A percentile compares a stretch with the other conserved stretches of the same genome.
These are phyloP conservation scores for Conus betulinus DNA, from an alignment of 1,140 invertebrate genomes.

Conservation along the genomic window DNA sequence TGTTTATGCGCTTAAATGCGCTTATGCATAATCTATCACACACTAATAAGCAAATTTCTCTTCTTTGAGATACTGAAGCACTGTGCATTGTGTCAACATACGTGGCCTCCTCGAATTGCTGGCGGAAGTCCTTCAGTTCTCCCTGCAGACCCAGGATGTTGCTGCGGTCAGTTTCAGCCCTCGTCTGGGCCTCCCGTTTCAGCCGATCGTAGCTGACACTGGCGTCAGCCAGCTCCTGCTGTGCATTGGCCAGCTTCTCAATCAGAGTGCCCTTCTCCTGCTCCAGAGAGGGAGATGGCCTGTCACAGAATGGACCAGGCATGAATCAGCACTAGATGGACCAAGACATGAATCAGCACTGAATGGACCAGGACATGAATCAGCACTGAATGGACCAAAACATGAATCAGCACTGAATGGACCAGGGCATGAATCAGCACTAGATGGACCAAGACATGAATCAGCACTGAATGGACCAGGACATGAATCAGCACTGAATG, in stretches of 20 bases:
- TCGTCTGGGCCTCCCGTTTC: conserved; percentile 67
- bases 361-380: no score
- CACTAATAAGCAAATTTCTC: no score
- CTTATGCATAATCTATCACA: no score
- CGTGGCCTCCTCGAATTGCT: conserved; percentile 74
- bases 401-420: no score
- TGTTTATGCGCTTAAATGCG: no score
- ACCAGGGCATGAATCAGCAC: no score
- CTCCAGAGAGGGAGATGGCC: conserved; percentile 71
- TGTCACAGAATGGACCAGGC: conserved; percentile 45
- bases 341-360: neutral
- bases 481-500: no score
- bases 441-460: no score
- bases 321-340: neutral
- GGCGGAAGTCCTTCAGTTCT: conserved; percentile 73
- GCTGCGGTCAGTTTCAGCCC: conserved; percentile 71
- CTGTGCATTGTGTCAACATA: conserved; percentile 48
- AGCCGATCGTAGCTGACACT: conserved; percentile 71
- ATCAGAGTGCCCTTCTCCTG: conserved; percentile 73
- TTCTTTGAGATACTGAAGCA: no score
- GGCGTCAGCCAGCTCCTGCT: conserved; percentile 61
- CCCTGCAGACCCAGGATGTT: conserved; percentile 68
- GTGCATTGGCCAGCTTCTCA: conserved; percentile 69
- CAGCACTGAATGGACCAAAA: no score
- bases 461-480: no score